Base-by-base conservation (phyloP, 53 echinoderm and acorn worm species). In the Astropecten irregularis region DNA sequence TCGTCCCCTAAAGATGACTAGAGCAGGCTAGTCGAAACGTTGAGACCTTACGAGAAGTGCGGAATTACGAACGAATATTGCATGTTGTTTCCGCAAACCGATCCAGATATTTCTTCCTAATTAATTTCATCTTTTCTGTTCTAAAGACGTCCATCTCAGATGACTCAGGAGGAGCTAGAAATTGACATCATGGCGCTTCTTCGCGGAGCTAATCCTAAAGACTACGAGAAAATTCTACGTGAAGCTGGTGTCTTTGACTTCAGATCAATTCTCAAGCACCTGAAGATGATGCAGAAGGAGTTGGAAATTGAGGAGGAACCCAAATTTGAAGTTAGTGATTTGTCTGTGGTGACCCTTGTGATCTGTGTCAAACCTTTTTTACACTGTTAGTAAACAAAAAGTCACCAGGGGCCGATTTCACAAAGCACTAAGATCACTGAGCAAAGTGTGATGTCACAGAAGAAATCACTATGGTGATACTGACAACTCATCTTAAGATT, bases 161-260 rank as follows among this genome's bases (percentile, higher is more conserved):
- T 9, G 9, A 23, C 42, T 16, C 74, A 23, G 15, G 38, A 63
- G 11, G 36, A 29, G 31, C 2, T 34, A 34, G 48, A 85, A 27
- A 76, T 79, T 44, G 94, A 94, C 55, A 74, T 96, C n/a, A 89
- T 84, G 33, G 89, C 40, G 13, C 72, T 96, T 10, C 81, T 96
- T 10, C 48, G 38, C 13, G 91, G 84, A 29, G 89, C 85, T 1
- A 68, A 90, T 30, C 97, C 97, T 0, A 94, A 97, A 47, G 88
- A 97, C 30, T 97, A 94, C 50, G 97, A 97, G 62, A 84, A 49
- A 14, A 79, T 94, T 14, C 82, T 97, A 21, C 92, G 65, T 53
- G 57, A 92, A 70, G 92, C 90, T 66, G 94, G 97, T 44, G 83
- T 97, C 83, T 89, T 48, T 71, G 97, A 97, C 35, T 96, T 97